phyloP scores from a whole-genome alignment of 64 coral and sea anemone species.

The Pachyseris speciosa region DNA sequence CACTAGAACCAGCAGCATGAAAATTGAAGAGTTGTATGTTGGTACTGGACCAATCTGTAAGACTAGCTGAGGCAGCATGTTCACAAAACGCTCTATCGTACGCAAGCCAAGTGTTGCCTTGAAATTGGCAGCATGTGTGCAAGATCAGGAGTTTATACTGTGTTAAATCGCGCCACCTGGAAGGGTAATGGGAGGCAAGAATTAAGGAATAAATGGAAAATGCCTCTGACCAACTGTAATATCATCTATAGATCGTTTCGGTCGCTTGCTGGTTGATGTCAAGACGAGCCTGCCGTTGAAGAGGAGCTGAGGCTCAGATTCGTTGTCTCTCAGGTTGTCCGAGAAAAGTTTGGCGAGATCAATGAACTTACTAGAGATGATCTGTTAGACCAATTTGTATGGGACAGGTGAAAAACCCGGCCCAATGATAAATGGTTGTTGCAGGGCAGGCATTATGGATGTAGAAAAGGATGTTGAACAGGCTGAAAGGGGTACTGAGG shows the following conservation, averaged over 20 bases:
- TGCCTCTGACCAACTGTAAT: background rate
- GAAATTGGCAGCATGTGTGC: constrained; percentile 14
- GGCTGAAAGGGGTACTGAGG: background rate
- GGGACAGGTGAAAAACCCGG: background rate
- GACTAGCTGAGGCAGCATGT: constrained; percentile 10
- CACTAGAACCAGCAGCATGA: background rate
- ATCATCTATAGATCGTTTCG: background rate
- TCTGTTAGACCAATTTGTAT: background rate
- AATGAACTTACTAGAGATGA: background rate
- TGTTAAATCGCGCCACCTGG: background rate
- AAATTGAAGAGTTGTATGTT: background rate
- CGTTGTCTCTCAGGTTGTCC: background rate
- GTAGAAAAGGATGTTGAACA: background rate
- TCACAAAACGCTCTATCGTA: constrained; percentile 35
- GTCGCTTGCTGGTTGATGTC: background rate
- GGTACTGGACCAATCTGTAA: constrained; percentile 8
- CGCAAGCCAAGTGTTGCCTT: background rate
- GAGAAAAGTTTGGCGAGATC: background rate
- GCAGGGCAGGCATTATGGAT: background rate
- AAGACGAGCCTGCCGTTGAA: constrained; percentile 1
- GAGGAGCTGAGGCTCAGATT: background rate
- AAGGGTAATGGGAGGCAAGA: background rate
- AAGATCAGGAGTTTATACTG: constrained; percentile 9
- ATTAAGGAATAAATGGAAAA: constrained; percentile 6
- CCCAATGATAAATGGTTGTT: constrained; percentile 1